phyloP scores from a whole-genome alignment of 1,140 invertebrate species.

The Micrasema longulum region DNA sequence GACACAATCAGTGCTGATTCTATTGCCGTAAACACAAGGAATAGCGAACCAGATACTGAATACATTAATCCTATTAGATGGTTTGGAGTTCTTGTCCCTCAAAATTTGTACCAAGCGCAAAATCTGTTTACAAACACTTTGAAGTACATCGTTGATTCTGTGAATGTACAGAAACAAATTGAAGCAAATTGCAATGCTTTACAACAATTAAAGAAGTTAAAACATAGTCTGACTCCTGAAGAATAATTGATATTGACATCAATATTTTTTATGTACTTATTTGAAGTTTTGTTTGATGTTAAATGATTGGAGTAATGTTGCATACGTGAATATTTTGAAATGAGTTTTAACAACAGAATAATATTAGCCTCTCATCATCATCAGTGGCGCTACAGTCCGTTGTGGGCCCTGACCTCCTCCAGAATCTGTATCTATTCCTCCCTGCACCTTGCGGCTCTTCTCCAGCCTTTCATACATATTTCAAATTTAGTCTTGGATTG shows the following conservation, averaged over 20 bases:
- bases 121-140: constrained; percentile 74
- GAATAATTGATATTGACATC: constrained; percentile 31
- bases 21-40: constrained; percentile 60
- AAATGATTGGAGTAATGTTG: too few species aligned
- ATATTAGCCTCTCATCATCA: too few species aligned
- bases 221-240: constrained; percentile 52
- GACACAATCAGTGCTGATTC: constrained; percentile 61
- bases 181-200: constrained; percentile 63
- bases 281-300: too few species aligned
- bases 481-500: too few species aligned
- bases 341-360: too few species aligned
- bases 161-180: constrained; percentile 73
- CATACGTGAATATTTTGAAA: too few species aligned
- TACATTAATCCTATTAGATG: constrained; percentile 76
- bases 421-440: too few species aligned
- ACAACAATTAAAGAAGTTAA: constrained; percentile 59
- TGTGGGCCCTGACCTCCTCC: too few species aligned
- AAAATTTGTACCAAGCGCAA: constrained; percentile 76
- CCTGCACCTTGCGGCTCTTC: too few species aligned
- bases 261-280: neutral
- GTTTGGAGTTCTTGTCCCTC: constrained; percentile 81
- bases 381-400: too few species aligned
- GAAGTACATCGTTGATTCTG: constrained; percentile 72
- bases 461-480: too few species aligned
- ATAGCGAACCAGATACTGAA: constrained; percentile 59